A percentile compares a stretch with the other conserved stretches of the same genome.
These are phyloP conservation scores for Electrophaes corylata DNA, from an alignment of 2,888 invertebrate genomes.

Conservation along the genomic window DNA sequence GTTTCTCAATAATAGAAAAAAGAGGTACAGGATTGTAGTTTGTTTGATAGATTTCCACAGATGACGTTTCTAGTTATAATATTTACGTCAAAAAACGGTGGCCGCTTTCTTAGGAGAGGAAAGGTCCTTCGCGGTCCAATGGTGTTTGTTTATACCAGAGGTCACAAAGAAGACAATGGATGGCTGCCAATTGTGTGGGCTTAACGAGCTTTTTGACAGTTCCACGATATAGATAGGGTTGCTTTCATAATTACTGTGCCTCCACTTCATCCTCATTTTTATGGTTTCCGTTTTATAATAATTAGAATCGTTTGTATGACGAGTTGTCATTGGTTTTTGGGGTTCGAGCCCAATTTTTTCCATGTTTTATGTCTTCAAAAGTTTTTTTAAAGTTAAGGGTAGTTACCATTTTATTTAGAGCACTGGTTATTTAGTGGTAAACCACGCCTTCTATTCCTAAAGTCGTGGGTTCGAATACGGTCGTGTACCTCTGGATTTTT, in stretches of 20 bases:
- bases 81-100: background rate
- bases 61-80: background rate
- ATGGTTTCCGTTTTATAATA: background rate
- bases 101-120: background rate
- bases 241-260: background rate
- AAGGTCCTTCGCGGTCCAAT: background rate
- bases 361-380: too few relatives aligned
- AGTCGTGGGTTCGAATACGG: too few relatives aligned
- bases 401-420: too few relatives aligned
- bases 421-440: too few relatives aligned
- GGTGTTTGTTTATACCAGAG: slow-evolving; percentile 25
- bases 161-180: slow-evolving; percentile 25
- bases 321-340: background rate
- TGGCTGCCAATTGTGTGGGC: slow-evolving; percentile 18
- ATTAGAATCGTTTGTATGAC: background rate
- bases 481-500: too few relatives aligned
- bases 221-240: slow-evolving; percentile 1
- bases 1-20: background rate
- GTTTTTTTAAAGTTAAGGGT: too few relatives aligned
- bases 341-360: too few relatives aligned
- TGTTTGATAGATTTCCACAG: background rate
- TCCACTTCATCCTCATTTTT: background rate
- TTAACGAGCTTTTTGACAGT: slow-evolving; percentile 18
- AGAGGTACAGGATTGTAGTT: too few relatives aligned
- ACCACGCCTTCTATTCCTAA: too few relatives aligned